These are phyloP conservation scores for Neocloeon triangulifer DNA, from an alignment of 1,140 invertebrate species.

Conservation along the genomic window DNA sequence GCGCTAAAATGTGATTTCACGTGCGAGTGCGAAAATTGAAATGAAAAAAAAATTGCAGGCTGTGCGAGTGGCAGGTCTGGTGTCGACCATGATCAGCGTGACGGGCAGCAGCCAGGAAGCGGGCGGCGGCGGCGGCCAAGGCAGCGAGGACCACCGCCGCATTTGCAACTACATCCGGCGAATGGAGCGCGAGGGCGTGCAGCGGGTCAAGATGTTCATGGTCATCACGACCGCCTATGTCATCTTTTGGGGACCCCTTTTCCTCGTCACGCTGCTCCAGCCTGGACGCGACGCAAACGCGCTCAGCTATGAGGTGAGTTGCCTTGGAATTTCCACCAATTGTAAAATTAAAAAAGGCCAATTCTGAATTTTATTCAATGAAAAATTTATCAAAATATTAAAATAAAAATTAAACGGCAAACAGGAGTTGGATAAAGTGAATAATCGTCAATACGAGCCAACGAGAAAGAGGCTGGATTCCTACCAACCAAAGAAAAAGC, in stretches of 20 bases:
- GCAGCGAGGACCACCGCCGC: slow-evolving; percentile 27
- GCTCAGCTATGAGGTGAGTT: slow-evolving; percentile 39
- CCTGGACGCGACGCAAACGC: slow-evolving; percentile 45
- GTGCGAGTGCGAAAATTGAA: too few relatives aligned
- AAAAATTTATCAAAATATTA: too few relatives aligned
- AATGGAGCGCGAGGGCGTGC: slow-evolving; percentile 53
- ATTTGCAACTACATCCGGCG: slow-evolving; percentile 53
- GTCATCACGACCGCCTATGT: slow-evolving; percentile 65
- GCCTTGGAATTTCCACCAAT: too few relatives aligned
- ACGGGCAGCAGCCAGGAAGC: slow-evolving; percentile 21
- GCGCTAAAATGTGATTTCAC: too few relatives aligned
- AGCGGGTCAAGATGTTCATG: slow-evolving; percentile 61
- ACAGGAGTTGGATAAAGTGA: too few relatives aligned
- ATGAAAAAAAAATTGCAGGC: slow-evolving; percentile 36
- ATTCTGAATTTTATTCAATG: too few relatives aligned
- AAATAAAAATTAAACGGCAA: too few relatives aligned
- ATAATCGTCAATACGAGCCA: too few relatives aligned
- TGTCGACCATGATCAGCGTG: slow-evolving; percentile 49
- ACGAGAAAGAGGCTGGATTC: too few relatives aligned
- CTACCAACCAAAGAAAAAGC: too few relatives aligned
- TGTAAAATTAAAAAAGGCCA: too few relatives aligned
- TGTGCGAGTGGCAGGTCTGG: slow-evolving; percentile 44
- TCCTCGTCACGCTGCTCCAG: slow-evolving; percentile 55
- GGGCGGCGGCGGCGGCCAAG: slow-evolving; percentile 12
- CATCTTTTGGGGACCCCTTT: slow-evolving; percentile 72